Evolutionary conservation across 1,140 invertebrate species (phyloP).

Genomic region (Popillia japonica): DNA sequence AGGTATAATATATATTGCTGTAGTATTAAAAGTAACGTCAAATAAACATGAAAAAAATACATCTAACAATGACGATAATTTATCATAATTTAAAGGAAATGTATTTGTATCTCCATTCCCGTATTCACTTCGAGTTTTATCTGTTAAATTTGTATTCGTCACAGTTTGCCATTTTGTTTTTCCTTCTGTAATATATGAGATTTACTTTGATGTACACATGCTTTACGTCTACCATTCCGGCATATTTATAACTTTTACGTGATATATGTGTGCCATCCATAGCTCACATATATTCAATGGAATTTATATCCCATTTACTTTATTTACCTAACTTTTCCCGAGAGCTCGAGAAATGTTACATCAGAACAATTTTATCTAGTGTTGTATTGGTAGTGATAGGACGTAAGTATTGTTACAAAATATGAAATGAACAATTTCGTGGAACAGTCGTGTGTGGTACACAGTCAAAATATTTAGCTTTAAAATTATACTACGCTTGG

Average conservation of each 20-base stretch:
- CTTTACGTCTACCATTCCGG: slow-evolving; percentile 1
- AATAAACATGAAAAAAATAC: background rate
- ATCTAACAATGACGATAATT: background rate
- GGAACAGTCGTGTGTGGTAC: too few species aligned
- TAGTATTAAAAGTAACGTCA: background rate
- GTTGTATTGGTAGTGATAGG: too few species aligned
- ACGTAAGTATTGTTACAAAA: too few species aligned
- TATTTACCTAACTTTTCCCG: background rate
- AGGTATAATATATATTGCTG: background rate
- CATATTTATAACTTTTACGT: slow-evolving; percentile 23
- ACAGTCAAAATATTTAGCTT: too few species aligned
- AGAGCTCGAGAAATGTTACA: background rate
- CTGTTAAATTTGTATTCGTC: slow-evolving; percentile 27
- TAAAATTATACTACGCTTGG: too few species aligned
- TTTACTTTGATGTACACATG: slow-evolving; percentile 7
- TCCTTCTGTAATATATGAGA: slow-evolving; percentile 16
- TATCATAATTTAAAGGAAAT: slow-evolving; percentile 7
- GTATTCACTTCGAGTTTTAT: slow-evolving; percentile 17
- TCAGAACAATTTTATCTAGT: too few species aligned
- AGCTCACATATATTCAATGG: slow-evolving; percentile 1
- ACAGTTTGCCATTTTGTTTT: slow-evolving; percentile 13
- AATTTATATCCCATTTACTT: background rate
- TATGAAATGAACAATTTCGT: too few species aligned
- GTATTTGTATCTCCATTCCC: background rate
- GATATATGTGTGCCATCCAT: background rate